Percentiles rank a stretch among this genome's conserved stretches.
Conservation (phyloP, 2,888 invertebrate species). For the Chydorus sphaericus region DNA sequence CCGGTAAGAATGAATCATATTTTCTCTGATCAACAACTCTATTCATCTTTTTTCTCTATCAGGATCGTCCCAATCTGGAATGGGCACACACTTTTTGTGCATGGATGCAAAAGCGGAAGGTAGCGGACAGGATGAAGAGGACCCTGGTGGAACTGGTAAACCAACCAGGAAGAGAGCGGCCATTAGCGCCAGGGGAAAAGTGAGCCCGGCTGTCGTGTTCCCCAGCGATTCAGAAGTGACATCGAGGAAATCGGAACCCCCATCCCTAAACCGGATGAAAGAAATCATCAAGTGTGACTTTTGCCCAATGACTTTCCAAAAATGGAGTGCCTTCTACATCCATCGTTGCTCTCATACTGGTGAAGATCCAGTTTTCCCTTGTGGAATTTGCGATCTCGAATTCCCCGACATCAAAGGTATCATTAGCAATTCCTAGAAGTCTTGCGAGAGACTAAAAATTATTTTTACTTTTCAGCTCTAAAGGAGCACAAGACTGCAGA, state of each 20-base stretch:
- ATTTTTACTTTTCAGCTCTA: too few relatives aligned
- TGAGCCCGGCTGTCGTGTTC: background rate
- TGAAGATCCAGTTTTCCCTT: constrained; percentile 4
- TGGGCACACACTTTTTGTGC: too few relatives aligned
- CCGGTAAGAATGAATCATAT: too few relatives aligned
- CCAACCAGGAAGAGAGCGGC: background rate
- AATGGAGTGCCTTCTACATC: constrained; percentile 12
- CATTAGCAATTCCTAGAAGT: too few relatives aligned
- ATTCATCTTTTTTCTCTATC: too few relatives aligned
- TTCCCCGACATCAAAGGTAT: constrained; percentile 8
- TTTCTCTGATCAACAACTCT: too few relatives aligned
- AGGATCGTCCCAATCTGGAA: too few relatives aligned
- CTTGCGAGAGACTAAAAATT: background rate
- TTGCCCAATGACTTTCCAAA: constrained; percentile 9
- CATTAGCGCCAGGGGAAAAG: background rate
- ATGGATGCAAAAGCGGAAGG: background rate
- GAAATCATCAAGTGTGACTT: constrained; percentile 10
- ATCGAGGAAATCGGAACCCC: background rate
- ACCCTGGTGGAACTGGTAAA: background rate
- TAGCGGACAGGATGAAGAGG: background rate
- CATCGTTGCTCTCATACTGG: constrained; percentile 10
- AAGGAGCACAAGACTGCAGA: constrained; percentile 8
- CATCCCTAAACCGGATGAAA: background rate
- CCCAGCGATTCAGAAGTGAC: too few relatives aligned
- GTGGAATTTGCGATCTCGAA: background rate